A percentile compares a stretch with the other conserved stretches of the same genome.
Evolutionary conservation across 2,797 vertebrate genomes (phyloP).

Genomic region (Poecilia wingei): DNA sequence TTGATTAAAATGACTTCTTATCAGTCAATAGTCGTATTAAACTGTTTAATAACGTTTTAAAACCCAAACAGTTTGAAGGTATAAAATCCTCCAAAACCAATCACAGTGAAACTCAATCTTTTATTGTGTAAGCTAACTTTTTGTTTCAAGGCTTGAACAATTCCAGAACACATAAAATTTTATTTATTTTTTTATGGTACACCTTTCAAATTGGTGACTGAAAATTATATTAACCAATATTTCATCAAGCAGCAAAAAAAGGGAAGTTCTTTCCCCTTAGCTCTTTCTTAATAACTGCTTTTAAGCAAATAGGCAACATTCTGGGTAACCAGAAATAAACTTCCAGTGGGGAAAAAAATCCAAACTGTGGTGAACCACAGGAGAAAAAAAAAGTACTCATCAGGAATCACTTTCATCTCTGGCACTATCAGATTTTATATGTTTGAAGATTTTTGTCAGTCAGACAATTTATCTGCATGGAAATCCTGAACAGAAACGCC

Average conservation of each 20-base stretch:
- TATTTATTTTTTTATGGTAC: too few species aligned
- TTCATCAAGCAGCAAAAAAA: background rate
- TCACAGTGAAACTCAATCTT: too few species aligned
- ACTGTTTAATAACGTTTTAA: too few species aligned
- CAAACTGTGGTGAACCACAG: background rate
- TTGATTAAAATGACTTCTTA: too few species aligned
- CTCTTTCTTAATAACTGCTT: background rate
- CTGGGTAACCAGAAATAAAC: background rate
- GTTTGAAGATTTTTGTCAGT: background rate
- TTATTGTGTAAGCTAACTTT: background rate
- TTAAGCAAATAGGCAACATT: background rate
- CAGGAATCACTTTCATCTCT: background rate
- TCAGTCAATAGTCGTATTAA: too few species aligned
- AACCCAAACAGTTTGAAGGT: too few species aligned
- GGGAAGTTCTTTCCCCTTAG: background rate
- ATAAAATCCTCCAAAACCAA: too few species aligned
- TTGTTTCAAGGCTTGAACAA: background rate
- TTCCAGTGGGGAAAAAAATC: background rate
- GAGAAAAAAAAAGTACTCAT: background rate
- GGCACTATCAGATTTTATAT: background rate
- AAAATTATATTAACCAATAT: background rate
- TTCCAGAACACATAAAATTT: background rate
- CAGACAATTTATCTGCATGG: background rate
- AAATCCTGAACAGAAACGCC: background rate
- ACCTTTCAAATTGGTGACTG: too few species aligned